Conservation (phyloP, 1,140 invertebrate species). For the Oncopeltus fasciatus region DNA sequence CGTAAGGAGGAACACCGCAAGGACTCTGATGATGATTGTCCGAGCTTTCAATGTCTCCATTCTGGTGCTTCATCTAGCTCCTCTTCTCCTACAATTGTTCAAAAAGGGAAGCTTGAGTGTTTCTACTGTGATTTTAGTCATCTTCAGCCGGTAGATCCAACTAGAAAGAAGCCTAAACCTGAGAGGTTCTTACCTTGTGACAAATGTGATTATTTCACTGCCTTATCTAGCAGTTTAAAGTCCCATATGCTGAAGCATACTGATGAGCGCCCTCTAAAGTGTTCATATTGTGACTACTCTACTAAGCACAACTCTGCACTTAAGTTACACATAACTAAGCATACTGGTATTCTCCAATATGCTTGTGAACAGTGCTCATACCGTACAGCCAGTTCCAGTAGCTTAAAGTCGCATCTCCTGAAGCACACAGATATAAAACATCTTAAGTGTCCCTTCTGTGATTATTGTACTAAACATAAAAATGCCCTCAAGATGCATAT, state of each 20-base stretch:
- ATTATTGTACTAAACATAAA: neutral
- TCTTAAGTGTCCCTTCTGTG: constrained; percentile 1
- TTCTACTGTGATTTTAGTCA: neutral
- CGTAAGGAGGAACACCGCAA: neutral
- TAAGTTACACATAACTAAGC: neutral
- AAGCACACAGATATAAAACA: constrained; percentile 2
- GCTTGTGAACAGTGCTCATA: neutral
- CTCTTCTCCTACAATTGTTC: neutral
- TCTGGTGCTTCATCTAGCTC: neutral
- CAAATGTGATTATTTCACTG: constrained; percentile 6
- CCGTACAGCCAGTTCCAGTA: neutral
- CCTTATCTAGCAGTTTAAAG: neutral
- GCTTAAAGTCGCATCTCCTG: neutral
- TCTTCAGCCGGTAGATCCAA: neutral
- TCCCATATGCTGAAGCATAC: constrained; percentile 1
- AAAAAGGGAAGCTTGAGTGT: neutral
- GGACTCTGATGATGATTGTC: neutral
- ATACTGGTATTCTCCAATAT: neutral
- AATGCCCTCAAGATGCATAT: neutral
- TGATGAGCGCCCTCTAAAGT: neutral
- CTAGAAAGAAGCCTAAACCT: neutral
- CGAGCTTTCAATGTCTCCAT: neutral
- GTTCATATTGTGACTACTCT: neutral
- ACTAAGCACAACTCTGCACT: neutral
- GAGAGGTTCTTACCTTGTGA: neutral